Percentiles rank a stretch among this genome's conserved stretches.
Conservation (phyloP, 2,113 vertebrate species). For the Oncorhynchus mykiss region DNA sequence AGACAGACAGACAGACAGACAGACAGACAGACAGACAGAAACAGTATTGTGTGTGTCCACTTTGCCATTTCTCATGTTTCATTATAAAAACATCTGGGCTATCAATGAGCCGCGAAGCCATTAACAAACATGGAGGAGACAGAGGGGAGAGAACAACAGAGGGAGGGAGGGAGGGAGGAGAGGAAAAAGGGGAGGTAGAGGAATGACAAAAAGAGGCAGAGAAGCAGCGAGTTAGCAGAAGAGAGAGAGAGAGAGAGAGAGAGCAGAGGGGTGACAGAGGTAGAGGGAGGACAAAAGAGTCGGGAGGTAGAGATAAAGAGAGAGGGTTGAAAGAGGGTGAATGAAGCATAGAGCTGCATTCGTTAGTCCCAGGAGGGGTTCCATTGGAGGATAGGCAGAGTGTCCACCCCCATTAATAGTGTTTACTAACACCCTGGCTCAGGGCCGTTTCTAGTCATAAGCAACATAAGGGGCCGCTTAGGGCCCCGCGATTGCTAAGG, state of each 20-base stretch:
- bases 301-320: conserved; percentile 39
- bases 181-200: conserved; percentile 1
- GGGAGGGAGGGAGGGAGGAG: conserved; percentile 21
- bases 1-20: too few relatives aligned
- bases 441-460: too few relatives aligned
- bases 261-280: conserved; percentile 13
- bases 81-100: conserved; percentile 69
- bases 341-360: conserved; percentile 74
- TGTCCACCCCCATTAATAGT: conserved; percentile 74
- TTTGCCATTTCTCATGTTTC: conserved; percentile 60
- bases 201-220: neutral
- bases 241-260: neutral
- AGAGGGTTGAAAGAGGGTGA: conserved; percentile 47
- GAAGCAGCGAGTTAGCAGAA: neutral
- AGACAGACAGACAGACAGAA: conserved; percentile 1
- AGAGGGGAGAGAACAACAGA: conserved; percentile 36
- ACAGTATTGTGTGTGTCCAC: conserved; percentile 52
- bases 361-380: conserved; percentile 73
- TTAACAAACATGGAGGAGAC: conserved; percentile 59
- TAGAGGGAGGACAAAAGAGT: neutral
- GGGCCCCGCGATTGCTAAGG: too few relatives aligned
- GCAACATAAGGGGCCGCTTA: too few relatives aligned
- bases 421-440: conserved; percentile 67
- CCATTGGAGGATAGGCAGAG: conserved; percentile 58
- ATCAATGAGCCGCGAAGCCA: conserved; percentile 68